A percentile compares a stretch with the other conserved stretches of the same genome.
These are phyloP conservation scores for Cavia aperea DNA, from an alignment of 2,113 vertebrate genomes.

Conservation along the genomic window DNA sequence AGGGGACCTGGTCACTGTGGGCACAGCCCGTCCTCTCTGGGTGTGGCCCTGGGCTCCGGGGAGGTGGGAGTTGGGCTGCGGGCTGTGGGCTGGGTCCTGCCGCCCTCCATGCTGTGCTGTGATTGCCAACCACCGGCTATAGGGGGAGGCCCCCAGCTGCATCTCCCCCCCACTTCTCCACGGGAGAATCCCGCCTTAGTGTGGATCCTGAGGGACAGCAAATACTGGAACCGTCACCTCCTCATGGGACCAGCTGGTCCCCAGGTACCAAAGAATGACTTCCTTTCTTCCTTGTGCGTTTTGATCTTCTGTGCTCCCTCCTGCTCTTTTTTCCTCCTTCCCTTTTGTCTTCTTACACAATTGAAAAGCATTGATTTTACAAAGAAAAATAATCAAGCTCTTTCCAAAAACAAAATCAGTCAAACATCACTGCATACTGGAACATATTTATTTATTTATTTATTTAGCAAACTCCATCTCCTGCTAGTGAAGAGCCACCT, in stretches of 20 bases:
- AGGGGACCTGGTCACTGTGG: not conserved
- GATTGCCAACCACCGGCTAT: not conserved
- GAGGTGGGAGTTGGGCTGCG: not conserved
- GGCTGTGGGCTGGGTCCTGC: not conserved
- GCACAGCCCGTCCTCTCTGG: not conserved
- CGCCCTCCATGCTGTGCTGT: not conserved
- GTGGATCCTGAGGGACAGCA: no score
- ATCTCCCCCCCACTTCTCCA: fast-evolving
- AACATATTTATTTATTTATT: not conserved
- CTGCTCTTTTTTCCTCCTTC: not conserved
- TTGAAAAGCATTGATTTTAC: not conserved
- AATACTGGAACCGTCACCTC: fast-evolving
- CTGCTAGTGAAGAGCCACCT: not conserved
- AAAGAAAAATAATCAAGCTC: not conserved
- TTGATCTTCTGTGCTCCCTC: not conserved
- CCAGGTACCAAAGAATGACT: not conserved
- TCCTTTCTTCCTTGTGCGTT: not conserved
- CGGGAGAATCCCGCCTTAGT: not conserved
- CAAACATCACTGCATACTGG: not conserved
- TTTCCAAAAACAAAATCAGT: constrained; percentile 8
- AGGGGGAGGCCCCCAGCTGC: not conserved
- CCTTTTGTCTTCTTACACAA: not conserved
- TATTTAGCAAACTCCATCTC: not conserved
- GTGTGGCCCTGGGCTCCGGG: not conserved
- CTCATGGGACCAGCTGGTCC: not conserved